A percentile compares a stretch with the other conserved stretches of the same genome.
Conservation (phyloP, 2,797 vertebrate species). For the Neosilurus hyrtlii region DNA sequence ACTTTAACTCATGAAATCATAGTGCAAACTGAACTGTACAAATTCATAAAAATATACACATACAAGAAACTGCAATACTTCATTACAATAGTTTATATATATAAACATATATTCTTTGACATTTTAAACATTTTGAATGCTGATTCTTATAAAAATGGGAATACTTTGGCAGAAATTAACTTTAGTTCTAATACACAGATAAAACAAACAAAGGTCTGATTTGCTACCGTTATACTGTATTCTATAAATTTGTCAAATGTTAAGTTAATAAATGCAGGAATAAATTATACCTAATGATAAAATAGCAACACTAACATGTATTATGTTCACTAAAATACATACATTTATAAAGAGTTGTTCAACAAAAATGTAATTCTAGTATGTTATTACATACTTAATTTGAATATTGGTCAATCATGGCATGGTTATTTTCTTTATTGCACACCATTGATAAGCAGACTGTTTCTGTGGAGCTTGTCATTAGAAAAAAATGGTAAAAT, state of each 20-base stretch:
- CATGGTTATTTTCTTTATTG: too few species aligned
- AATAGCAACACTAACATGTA: background rate
- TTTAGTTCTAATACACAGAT: background rate
- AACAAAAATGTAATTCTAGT: background rate
- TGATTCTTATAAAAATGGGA: background rate
- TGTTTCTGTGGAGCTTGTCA: too few species aligned
- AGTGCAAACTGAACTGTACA: constrained; percentile 15
- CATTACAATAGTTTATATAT: background rate
- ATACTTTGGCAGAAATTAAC: background rate
- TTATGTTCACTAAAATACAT: background rate
- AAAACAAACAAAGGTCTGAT: background rate
- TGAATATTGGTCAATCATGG: too few species aligned
- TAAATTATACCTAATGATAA: background rate
- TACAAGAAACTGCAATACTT: background rate
- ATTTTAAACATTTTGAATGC: background rate
- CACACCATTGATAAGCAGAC: too few species aligned
- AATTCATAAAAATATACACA: background rate
- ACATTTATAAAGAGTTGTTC: background rate
- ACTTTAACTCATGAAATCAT: background rate
- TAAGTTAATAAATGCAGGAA: background rate
- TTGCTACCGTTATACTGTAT: background rate
- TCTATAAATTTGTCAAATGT: background rate
- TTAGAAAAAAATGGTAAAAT: too few species aligned
- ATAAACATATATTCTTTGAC: too few species aligned
- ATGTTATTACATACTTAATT: background rate